phyloP scores from a whole-genome alignment of 2,797 vertebrate genomes.

The Sphenodon punctatus region DNA sequence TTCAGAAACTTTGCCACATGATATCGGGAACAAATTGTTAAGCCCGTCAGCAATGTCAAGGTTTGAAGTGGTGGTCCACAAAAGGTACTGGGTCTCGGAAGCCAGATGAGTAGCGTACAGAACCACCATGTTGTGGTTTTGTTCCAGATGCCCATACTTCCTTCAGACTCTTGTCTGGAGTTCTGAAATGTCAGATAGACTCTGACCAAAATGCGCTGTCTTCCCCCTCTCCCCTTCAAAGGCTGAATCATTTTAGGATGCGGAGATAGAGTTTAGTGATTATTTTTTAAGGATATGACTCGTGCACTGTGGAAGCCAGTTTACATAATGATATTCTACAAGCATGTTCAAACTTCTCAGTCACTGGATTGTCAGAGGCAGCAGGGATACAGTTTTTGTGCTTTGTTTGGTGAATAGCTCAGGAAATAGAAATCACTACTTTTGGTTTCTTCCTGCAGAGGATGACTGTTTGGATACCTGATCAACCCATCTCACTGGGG shows the following conservation, averaged over 20 bases:
- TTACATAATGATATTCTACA: slow-evolving; percentile 20
- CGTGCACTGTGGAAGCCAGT: slow-evolving; percentile 45
- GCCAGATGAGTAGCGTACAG: background rate
- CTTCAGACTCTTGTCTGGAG: slow-evolving; percentile 23
- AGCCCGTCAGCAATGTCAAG: slow-evolving; percentile 50
- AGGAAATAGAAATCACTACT: background rate
- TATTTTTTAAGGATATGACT: slow-evolving; percentile 69
- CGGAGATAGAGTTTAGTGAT: slow-evolving; percentile 65
- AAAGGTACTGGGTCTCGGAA: slow-evolving; percentile 2
- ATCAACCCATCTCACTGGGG: slow-evolving; percentile 1
- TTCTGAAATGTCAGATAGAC: slow-evolving; percentile 53
- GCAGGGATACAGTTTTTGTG: slow-evolving; percentile 11
- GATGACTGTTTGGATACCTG: background rate
- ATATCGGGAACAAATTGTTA: slow-evolving; percentile 75
- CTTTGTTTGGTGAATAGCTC: background rate
- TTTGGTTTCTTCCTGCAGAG: background rate
- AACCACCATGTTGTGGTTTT: slow-evolving; percentile 45
- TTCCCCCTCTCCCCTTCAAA: slow-evolving; percentile 63
- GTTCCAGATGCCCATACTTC: slow-evolving; percentile 35
- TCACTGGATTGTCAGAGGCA: slow-evolving; percentile 4
- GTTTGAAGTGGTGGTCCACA: slow-evolving; percentile 56
- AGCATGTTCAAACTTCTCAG: slow-evolving; percentile 15
- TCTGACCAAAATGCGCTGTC: slow-evolving; percentile 31
- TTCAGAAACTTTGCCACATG: slow-evolving; percentile 75
- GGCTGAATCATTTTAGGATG: slow-evolving; percentile 70